These are phyloP conservation scores for Lasiurus cinereus DNA, from an alignment of 2,113 vertebrate genomes.

Conservation along the genomic window DNA sequence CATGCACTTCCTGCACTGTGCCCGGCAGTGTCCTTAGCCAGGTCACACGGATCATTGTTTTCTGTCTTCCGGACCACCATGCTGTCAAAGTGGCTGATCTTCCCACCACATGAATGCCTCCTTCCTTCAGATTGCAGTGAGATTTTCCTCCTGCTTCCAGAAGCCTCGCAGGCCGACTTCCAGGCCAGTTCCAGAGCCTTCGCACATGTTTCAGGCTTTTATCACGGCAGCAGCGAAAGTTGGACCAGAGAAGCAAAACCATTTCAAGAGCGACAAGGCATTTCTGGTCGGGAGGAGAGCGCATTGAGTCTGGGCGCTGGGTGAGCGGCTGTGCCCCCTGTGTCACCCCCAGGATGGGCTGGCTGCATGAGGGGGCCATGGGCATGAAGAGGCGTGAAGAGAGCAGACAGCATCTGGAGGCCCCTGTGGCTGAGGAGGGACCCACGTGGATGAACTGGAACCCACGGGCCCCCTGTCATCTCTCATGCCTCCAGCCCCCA, in stretches of 20 bases:
- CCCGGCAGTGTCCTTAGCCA: not conserved
- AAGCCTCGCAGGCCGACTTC: not conserved
- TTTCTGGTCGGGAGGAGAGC: not conserved
- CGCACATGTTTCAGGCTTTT: not conserved
- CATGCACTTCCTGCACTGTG: not conserved
- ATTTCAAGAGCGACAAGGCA: not conserved
- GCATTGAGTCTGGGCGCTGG: not conserved
- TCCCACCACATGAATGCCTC: not conserved
- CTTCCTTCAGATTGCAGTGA: not conserved
- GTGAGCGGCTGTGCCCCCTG: not conserved
- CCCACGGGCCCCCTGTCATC: fast-evolving
- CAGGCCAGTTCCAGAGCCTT: not conserved
- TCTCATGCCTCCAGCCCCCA: not conserved
- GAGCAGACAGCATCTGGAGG: no score
- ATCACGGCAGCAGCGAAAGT: not conserved
- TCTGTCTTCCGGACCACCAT: not conserved
- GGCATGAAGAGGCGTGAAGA: no score
- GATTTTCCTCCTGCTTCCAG: not conserved
- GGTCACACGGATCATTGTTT: not conserved
- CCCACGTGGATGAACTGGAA: not conserved
- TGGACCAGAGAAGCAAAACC: not conserved
- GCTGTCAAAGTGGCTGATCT: not conserved
- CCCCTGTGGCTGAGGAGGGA: not conserved
- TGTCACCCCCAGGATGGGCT: not conserved
- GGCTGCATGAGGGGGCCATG: not conserved